Conservation (phyloP, 2,797 vertebrate species). For the Tarsius wallacei region DNA sequence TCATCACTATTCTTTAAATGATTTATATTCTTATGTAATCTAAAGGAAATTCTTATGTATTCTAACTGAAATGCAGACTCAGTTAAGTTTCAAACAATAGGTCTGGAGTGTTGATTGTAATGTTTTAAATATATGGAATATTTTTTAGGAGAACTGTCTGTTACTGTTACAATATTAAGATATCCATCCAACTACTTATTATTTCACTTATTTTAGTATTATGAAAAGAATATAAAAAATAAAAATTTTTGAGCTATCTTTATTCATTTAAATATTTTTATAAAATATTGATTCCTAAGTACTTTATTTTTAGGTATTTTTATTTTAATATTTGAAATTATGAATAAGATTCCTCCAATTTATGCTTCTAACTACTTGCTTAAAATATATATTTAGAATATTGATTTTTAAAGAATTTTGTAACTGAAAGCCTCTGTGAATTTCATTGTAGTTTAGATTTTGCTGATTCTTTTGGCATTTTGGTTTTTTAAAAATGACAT, state of each 20-base stretch:
- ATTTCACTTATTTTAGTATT: not conserved
- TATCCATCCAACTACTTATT: not conserved
- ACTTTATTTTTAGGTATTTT: not conserved
- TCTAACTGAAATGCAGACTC: not conserved
- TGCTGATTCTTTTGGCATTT: not conserved
- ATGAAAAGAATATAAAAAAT: too few species aligned
- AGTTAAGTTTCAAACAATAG: not conserved
- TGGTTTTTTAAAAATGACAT: not conserved
- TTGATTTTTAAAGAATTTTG: not conserved
- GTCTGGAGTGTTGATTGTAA: not conserved
- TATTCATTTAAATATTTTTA: not conserved
- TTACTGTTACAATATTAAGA: not conserved
- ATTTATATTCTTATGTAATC: not conserved
- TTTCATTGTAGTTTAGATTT: not conserved
- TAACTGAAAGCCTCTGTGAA: not conserved
- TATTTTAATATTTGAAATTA: not conserved
- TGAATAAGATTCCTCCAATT: not conserved
- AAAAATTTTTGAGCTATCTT: not conserved
- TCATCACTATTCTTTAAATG: not conserved
- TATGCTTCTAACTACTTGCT: not conserved
- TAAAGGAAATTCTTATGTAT: too few species aligned
- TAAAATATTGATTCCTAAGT: not conserved
- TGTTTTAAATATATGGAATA: not conserved
- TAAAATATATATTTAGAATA: not conserved
- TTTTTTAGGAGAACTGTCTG: not conserved